Conservation (phyloP, 2,113 vertebrate species). For the Chionis minor region DNA sequence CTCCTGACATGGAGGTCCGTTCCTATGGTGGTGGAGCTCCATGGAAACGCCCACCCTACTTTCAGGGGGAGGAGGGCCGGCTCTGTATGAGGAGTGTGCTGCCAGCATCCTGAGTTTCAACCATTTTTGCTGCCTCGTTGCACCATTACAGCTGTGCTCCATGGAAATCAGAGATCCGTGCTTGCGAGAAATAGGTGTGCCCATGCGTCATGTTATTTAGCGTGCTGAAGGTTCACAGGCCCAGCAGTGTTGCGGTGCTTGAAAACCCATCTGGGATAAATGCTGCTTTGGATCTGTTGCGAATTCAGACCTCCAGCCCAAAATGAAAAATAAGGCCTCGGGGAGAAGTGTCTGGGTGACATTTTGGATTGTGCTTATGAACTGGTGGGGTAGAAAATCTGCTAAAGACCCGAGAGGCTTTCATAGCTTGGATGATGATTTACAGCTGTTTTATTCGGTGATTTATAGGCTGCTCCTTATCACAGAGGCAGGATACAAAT, state of each 20-base stretch:
- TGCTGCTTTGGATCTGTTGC: not conserved
- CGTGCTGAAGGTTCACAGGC: not conserved
- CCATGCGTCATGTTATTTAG: not conserved
- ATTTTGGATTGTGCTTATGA: slow-evolving; percentile 21
- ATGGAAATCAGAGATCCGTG: not conserved
- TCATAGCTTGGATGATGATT: slow-evolving; percentile 23
- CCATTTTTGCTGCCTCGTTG: not conserved
- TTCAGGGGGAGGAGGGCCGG: not conserved
- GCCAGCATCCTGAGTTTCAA: not conserved
- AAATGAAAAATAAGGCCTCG: not conserved
- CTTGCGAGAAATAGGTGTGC: not conserved
- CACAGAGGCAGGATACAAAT: not conserved
- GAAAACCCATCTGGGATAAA: not conserved
- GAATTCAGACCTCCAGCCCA: not conserved
- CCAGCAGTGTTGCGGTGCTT: not conserved
- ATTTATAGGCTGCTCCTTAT: slow-evolving; percentile 16
- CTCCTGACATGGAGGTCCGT: not conserved
- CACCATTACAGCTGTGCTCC: not conserved
- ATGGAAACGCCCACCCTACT: not conserved
- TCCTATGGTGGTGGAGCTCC: not conserved
- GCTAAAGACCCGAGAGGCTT: not conserved
- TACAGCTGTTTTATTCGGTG: slow-evolving; percentile 23
- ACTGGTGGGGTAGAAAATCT: not conserved
- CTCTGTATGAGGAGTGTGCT: not conserved
- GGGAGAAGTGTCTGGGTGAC: slow-evolving; percentile 37